These are phyloP conservation scores for Epinotia nisella DNA, from an alignment of 2,888 invertebrate species.

Conservation along the genomic window DNA sequence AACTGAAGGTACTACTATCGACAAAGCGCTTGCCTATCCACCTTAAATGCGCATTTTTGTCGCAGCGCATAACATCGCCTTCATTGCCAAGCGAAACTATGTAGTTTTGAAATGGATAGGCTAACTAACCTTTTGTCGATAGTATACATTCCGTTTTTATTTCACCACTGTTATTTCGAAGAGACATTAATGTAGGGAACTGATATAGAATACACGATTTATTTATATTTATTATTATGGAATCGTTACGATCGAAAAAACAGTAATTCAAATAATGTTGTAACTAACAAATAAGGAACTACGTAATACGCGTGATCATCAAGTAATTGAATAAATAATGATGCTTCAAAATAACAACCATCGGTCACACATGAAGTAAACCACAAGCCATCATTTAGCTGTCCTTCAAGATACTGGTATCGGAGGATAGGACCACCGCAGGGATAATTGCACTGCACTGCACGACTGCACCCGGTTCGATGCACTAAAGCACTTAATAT, in stretches of 20 bases:
- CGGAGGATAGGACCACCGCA: slow-evolving; percentile 38
- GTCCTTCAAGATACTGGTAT: slow-evolving; percentile 30
- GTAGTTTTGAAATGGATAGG: too few species aligned
- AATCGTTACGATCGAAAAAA: neutral
- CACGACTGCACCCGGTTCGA: slow-evolving; percentile 31
- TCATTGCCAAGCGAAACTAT: too few species aligned
- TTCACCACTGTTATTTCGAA: too few species aligned
- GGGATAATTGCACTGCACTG: slow-evolving; percentile 39
- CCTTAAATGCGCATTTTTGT: too few species aligned
- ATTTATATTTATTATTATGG: too few species aligned
- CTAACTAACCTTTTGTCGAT: too few species aligned
- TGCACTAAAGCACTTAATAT: slow-evolving; percentile 24
- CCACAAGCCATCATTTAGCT: slow-evolving; percentile 34
- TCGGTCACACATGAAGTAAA: slow-evolving; percentile 13
- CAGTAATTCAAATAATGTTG: neutral
- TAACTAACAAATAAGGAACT: neutral
- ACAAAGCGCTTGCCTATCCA: too few species aligned
- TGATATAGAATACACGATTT: neutral
- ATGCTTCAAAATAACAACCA: neutral
- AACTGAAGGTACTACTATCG: too few species aligned
- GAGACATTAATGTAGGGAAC: too few species aligned
- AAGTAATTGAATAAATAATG: neutral
- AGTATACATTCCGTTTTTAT: too few species aligned
- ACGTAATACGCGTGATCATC: neutral
- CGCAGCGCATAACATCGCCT: too few species aligned